These are phyloP conservation scores for Drosophila carrolli DNA, from an alignment of 1,140 invertebrate species.

Conservation along the genomic window DNA sequence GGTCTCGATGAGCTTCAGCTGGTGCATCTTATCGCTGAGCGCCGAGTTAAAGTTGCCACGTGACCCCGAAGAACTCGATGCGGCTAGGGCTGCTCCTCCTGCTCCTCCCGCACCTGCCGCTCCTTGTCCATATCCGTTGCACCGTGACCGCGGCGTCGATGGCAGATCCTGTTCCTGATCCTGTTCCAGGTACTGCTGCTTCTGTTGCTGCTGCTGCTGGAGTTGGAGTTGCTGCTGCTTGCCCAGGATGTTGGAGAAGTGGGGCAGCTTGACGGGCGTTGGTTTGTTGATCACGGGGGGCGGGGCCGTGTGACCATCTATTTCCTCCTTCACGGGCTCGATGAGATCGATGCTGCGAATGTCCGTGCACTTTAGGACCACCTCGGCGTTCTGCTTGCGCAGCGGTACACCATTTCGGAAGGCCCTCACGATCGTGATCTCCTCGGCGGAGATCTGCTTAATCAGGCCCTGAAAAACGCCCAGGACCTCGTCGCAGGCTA, in stretches of 20 bases:
- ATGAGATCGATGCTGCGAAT: conserved; percentile 74
- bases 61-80: conserved; percentile 3
- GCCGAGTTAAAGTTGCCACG: conserved; percentile 37
- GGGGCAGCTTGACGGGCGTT: conserved; percentile 78
- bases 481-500: conserved; percentile 75
- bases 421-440: conserved; percentile 90
- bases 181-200: conserved; percentile 33
- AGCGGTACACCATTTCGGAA: conserved; percentile 92
- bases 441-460: conserved; percentile 88
- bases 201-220: conserved; percentile 54
- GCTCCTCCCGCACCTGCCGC: background rate
- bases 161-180: conserved; percentile 41
- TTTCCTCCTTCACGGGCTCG: conserved; percentile 65
- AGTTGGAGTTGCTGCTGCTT: conserved; percentile 63
- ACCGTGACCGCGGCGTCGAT: conserved; percentile 37
- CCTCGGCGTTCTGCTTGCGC: conserved; percentile 85
- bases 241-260: conserved; percentile 73
- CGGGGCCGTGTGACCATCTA: conserved; percentile 53
- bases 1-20: conserved; percentile 54
- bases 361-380: conserved; percentile 86
- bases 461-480: conserved; percentile 90
- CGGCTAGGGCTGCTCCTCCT: conserved; percentile 1
- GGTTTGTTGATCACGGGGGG: conserved; percentile 80
- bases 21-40: conserved; percentile 68
- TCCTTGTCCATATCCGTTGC: conserved; percentile 25